Base-by-base conservation (phyloP, 2,888 invertebrate genomes). In the Spodoptera littoralis region DNA sequence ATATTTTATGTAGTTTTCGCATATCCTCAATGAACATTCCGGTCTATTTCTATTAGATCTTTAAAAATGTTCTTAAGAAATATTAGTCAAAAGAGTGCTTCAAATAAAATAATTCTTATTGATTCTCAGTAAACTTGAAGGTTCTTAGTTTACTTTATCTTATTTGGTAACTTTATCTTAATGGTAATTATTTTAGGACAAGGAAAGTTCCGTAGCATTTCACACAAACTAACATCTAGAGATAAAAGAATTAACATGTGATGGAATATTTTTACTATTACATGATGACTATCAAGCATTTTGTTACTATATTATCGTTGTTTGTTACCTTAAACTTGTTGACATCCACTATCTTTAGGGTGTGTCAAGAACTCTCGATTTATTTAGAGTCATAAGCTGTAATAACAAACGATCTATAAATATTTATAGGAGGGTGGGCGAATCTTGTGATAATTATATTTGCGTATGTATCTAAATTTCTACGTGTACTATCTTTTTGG, bases 251-350 rank as follows among this genome's bases (percentile, higher is more conserved):
- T 9, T 22, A 27, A 1, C 45, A 22, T 55, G 50, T 48, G 62
- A 66, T 63, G 79, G 77, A 73, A 73, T 73, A 76, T 69, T 80
- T 78, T 72, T 63, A 54, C 47, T 68, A 70, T 47, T 60, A 57
- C 55, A 70, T 61, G 61, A 70, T 65, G 45, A 48, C 9, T 60
- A 58, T 55, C 58, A 59, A 30, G 49, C 46, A 63, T 56, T 36
- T 71, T 65, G 54, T 78, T 67, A 47, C 69, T 58, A 72, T 58
- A 72, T 67, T 70, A 80, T 82, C 79, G 61, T 71, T 79, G 55
- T 72, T 76, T 75, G 73, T 74, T 73, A 76, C 79, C 82, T 80
- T 81, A 82, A 81, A 82, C 77, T 80, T 81, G 77, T 81, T 85
- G 79, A 85, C 79, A 77, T 56, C 63, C 51, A 67, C 61, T 83